Percentiles rank a stretch among this genome's conserved stretches.
These are phyloP conservation scores for Pocillopora damicornis DNA, from an alignment of 64 coral and sea anemone species.

Conservation along the genomic window DNA sequence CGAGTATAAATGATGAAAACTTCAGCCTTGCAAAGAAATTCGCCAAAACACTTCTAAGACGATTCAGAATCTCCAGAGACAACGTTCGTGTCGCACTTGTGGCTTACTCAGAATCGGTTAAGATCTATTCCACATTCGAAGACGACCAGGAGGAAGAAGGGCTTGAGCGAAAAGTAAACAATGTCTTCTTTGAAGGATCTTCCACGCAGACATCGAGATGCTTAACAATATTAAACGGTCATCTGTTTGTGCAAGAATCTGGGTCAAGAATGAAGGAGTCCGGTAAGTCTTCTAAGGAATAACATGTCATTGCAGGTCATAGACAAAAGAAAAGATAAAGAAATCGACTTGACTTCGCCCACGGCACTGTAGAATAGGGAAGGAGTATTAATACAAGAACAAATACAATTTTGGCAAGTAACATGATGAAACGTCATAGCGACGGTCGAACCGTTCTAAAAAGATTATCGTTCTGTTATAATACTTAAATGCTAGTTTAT, in stretches of 20 bases:
- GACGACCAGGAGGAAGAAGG: neutral
- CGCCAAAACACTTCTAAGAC: too few species aligned
- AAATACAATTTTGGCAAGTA: neutral
- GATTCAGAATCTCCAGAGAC: too few species aligned
- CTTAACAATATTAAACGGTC: neutral
- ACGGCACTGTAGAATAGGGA: too few species aligned
- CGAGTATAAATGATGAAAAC: too few species aligned
- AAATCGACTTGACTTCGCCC: neutral
- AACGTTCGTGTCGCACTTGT: slow-evolving; percentile 18
- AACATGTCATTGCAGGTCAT: too few species aligned
- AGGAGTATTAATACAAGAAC: too few species aligned
- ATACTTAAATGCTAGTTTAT: too few species aligned
- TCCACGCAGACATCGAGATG: slow-evolving; percentile 1
- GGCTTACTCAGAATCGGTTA: neutral
- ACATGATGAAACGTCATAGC: too few species aligned
- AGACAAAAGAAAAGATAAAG: neutral
- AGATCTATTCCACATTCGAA: neutral
- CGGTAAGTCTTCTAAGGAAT: neutral
- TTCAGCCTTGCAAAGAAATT: too few species aligned
- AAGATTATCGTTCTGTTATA: too few species aligned
- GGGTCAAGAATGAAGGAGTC: neutral
- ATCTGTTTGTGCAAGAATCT: neutral
- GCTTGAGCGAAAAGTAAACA: neutral
- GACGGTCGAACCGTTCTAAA: neutral
- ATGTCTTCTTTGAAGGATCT: slow-evolving; percentile 12